Conservation (phyloP, 2,888 invertebrate species). For the Pinctada fucata region DNA sequence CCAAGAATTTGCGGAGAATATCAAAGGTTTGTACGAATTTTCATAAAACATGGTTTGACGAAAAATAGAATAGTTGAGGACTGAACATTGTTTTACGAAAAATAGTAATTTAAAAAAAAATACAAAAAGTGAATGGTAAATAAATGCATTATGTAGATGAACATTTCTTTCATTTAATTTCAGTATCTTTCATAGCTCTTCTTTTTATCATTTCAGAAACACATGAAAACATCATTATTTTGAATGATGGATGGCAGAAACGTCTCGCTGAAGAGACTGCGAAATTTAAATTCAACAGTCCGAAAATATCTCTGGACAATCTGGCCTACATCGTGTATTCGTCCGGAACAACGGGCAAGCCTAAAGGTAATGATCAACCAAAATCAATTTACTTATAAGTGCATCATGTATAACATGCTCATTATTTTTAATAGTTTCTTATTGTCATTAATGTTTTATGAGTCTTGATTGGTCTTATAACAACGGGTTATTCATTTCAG, state of each 20-base stretch:
- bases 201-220: not conserved
- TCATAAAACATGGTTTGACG: not conserved
- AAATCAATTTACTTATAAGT: not conserved
- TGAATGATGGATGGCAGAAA: slow-evolving; percentile 66
- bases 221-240: slow-evolving; percentile 50
- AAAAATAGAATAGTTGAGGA: not conserved
- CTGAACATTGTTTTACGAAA: too few relatives aligned
- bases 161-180: too few relatives aligned
- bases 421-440: too few relatives aligned
- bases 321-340: slow-evolving; percentile 77
- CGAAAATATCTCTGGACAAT: slow-evolving; percentile 66
- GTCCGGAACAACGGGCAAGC: slow-evolving; percentile 78
- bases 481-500: too few relatives aligned
- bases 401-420: too few relatives aligned
- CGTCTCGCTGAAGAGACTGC: slow-evolving; percentile 53
- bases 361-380: slow-evolving; percentile 71
- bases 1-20: slow-evolving; percentile 47
- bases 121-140: too few relatives aligned
- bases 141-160: too few relatives aligned
- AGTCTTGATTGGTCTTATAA: too few relatives aligned
- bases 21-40: slow-evolving; percentile 50
- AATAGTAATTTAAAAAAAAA: too few relatives aligned
- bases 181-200: too few relatives aligned
- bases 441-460: too few relatives aligned
- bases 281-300: slow-evolving; percentile 24